These are phyloP conservation scores for Anguilla pacifica DNA, from an alignment of 2,797 vertebrate genomes.

Conservation along the genomic window DNA sequence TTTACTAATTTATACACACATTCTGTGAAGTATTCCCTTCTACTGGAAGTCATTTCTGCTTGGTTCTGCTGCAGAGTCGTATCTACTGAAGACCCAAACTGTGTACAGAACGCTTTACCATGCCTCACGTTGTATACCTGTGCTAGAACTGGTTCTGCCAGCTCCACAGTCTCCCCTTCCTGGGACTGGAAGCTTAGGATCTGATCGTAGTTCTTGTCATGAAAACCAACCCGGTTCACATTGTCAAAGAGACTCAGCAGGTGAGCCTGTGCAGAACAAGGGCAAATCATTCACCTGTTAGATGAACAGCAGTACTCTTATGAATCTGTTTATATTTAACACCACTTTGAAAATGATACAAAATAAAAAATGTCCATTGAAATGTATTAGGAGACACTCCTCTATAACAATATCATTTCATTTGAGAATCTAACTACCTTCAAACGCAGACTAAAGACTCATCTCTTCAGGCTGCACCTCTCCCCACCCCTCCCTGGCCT, in stretches of 20 bases:
- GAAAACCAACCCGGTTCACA: constrained; percentile 77
- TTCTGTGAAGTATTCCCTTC: too few species aligned
- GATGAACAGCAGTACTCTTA: neutral
- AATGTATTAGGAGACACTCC: neutral
- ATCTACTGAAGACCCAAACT: too few species aligned
- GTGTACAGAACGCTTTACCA: too few species aligned
- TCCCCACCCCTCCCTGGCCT: too few species aligned
- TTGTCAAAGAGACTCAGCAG: constrained; percentile 86
- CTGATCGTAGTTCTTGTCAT: constrained; percentile 80
- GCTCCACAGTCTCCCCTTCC: constrained; percentile 79
- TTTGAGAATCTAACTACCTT: too few species aligned
- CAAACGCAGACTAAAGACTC: too few species aligned
- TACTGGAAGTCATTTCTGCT: too few species aligned
- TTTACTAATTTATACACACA: too few species aligned
- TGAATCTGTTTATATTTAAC: neutral
- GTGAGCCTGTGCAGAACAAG: constrained; percentile 64
- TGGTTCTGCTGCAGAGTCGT: too few species aligned
- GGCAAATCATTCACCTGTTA: neutral
- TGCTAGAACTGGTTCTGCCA: constrained; percentile 73
- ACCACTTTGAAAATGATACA: neutral
- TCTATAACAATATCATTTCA: neutral
- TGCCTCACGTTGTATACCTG: constrained; percentile 66
- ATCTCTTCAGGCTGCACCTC: too few species aligned
- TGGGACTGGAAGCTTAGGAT: constrained; percentile 82
- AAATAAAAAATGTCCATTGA: neutral